Evolutionary conservation across 1,140 invertebrate species (phyloP), one percentile per base, ranked within the genome.

Genomic region (Monochamus saltuarius): DNA sequence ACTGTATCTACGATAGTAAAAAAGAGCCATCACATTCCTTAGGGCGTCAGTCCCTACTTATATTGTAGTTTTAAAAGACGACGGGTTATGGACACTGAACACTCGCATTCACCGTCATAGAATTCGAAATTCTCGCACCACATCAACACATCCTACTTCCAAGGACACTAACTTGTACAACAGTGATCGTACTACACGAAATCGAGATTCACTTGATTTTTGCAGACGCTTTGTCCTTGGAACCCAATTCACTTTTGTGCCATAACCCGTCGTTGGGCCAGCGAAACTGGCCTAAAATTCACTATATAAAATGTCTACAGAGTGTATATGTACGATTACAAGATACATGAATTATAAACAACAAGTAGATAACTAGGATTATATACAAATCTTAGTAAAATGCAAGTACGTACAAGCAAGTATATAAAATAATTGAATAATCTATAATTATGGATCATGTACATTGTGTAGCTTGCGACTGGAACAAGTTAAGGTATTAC

Each of bases 391-490:
- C 64, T 68, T 69, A 69, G 62, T 71, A 73, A 73, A 73, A 73
- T 71, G 71, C 71, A 68, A 68, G 62, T 74, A 73, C 68, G 61
- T 70, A 67, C 65, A 76, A 76, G 74, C 74, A 74, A 76, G 74
- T 76, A 76, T 76, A 76, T 69, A 76, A 76, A 76, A 76, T 76
- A 76, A 74, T 68, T 73, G 65, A 73, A 65, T 74, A 73, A 74
- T 75, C 69, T 75, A 70, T 75, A 68, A 59, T 62, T 57, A 68
- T 63, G 63, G 71, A 67, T 75, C 73, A 75, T 75, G 69, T 75
- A 74, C 74, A 75, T 70, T 69, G 70, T 74, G 72, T 75, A 75
- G 73, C 74, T 72, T 74, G 67, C 70, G 72, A 67, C 69, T 70
- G 59, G 65, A 57, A 43, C 38, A 57, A 37, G 34, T 61, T 39